These are phyloP conservation scores for Ormyrus labotus DNA, from an alignment of 2,888 invertebrate genomes.

Conservation along the genomic window DNA sequence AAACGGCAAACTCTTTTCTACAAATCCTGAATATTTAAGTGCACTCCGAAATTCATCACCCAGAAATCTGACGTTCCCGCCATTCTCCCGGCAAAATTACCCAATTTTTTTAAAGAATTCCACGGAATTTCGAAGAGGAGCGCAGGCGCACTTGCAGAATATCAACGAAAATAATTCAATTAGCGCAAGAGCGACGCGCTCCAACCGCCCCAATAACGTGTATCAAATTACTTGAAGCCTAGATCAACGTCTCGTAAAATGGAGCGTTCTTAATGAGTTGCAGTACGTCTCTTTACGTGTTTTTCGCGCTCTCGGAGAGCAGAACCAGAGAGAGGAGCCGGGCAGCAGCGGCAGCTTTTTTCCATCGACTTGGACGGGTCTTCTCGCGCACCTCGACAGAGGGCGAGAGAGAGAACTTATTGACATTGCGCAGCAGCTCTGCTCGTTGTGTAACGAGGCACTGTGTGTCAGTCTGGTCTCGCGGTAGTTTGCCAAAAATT, in stretches of 20 bases:
- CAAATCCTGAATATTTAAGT: too few species aligned
- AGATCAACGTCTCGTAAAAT: slow-evolving; percentile 30
- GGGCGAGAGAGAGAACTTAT: neutral
- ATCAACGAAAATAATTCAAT: too few species aligned
- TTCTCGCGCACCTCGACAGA: neutral
- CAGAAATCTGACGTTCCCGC: too few species aligned
- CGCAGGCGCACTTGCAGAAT: too few species aligned
- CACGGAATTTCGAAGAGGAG: too few species aligned
- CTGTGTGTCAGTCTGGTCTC: neutral
- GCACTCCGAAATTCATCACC: too few species aligned
- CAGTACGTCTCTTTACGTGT: neutral
- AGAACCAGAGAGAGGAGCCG: neutral
- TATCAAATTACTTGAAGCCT: slow-evolving; percentile 31
- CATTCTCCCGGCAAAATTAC: too few species aligned
- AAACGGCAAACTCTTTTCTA: too few species aligned
- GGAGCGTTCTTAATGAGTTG: slow-evolving; percentile 38
- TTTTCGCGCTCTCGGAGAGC: neutral
- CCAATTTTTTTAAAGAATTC: too few species aligned
- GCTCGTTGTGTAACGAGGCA: slow-evolving; percentile 25
- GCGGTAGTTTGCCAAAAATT: slow-evolving; percentile 52
- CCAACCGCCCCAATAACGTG: slow-evolving; percentile 5
- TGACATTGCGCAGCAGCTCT: slow-evolving; percentile 13
- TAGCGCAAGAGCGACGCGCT: neutral
- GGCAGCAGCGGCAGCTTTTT: neutral
- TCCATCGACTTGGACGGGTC: slow-evolving; percentile 8